Evolutionary conservation across 2,797 vertebrate genomes (phyloP).

Genomic region (Jordanella pulchra): DNA sequence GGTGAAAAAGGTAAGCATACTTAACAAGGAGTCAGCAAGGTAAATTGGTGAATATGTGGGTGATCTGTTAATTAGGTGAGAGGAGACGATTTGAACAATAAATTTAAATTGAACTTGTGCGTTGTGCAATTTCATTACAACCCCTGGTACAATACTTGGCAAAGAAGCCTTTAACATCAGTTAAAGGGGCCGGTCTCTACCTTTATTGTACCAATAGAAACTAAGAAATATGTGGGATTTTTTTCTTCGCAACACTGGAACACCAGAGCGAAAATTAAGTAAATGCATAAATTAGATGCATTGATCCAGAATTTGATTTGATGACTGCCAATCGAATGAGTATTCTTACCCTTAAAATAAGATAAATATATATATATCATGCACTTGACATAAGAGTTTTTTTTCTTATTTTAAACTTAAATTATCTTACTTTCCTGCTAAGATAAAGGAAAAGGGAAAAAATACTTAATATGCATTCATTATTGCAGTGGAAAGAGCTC

Average conservation of each 20-base stretch:
- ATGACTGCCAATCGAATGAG: no score
- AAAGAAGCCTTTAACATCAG: background rate
- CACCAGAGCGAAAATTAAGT: no score
- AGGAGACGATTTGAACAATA: background rate
- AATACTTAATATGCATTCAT: no score
- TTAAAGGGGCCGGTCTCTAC: background rate
- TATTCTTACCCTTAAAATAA: no score
- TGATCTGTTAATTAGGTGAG: background rate
- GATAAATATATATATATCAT: no score
- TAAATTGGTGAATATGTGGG: slow-evolving; percentile 10
- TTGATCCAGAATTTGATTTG: no score
- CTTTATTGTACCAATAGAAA: background rate
- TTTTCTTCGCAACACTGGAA: background rate
- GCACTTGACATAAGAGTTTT: no score
- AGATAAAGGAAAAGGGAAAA: no score
- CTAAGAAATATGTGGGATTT: background rate
- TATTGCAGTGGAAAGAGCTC: background rate
- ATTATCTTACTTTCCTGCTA: no score
- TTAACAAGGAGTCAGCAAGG: slow-evolving; percentile 22
- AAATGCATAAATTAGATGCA: no score
- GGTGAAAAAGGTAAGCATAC: slow-evolving; percentile 51
- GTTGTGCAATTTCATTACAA: background rate
- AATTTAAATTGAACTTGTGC: background rate
- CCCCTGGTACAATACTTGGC: background rate
- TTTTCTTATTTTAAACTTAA: no score